Conservation (phyloP, 1,140 invertebrate genomes). For the Brachionus paranguensis region DNA sequence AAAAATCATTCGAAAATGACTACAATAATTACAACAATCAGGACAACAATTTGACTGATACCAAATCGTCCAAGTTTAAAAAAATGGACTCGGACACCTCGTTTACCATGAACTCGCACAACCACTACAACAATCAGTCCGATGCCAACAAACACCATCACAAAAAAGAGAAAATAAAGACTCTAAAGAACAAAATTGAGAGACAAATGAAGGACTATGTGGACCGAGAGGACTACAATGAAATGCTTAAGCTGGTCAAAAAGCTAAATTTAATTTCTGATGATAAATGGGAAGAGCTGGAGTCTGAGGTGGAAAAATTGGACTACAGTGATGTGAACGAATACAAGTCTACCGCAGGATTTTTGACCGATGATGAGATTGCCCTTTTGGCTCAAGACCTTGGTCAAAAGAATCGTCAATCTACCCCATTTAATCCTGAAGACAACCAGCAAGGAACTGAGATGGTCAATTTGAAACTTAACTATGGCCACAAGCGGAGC, state of each 20-base stretch:
- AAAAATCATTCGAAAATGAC: conserved; percentile 23
- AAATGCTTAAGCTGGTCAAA: conserved; percentile 38
- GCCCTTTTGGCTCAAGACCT: conserved; percentile 9
- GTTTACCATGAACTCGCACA: conserved; percentile 18
- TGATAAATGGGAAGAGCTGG: conserved; percentile 38
- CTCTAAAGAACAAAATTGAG: conserved; percentile 25
- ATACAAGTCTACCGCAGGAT: conserved; percentile 20
- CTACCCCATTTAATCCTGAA: conserved; percentile 13
- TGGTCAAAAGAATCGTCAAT: conserved; percentile 31
- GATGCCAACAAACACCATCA: neutral
- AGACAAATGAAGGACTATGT: conserved; percentile 39
- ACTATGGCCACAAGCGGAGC: conserved; percentile 29
- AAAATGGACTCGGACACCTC: conserved; percentile 30
- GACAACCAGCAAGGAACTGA: conserved; percentile 12
- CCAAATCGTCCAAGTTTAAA: neutral
- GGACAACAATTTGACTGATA: conserved; percentile 1
- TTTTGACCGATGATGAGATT: conserved; percentile 34
- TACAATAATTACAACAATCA: conserved; percentile 31
- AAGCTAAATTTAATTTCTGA: conserved; percentile 10
- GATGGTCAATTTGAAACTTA: neutral
- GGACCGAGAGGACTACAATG: conserved; percentile 27
- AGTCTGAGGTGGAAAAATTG: conserved; percentile 17
- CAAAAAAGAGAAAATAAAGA: conserved; percentile 33
- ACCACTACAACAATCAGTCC: neutral
- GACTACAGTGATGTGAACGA: conserved; percentile 27